Evolutionary conservation across 2,888 invertebrate species (phyloP).

Genomic region (Oligia fasciuncula): DNA sequence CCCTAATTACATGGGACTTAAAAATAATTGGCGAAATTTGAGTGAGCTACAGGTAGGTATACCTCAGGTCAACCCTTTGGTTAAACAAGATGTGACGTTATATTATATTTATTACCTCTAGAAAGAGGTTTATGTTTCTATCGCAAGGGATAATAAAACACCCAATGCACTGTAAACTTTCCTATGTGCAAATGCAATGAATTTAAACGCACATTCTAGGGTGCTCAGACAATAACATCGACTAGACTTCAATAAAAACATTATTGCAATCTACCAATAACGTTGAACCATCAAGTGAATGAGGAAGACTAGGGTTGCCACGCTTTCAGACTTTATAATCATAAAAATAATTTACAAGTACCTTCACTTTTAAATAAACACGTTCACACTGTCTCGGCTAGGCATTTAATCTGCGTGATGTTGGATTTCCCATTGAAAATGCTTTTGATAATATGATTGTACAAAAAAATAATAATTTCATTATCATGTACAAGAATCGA

Average conservation of each 20-base stretch:
- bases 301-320: slow-evolving; percentile 30
- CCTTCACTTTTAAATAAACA: not conserved
- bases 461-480: not conserved
- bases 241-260: slow-evolving; percentile 49
- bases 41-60: too few relatives aligned
- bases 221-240: slow-evolving; percentile 31
- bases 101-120: not conserved
- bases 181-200: slow-evolving; percentile 19
- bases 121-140: slow-evolving; percentile 4
- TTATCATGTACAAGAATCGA: not conserved
- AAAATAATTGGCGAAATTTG: too few relatives aligned
- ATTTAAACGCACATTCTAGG: slow-evolving; percentile 9
- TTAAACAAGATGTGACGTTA: not conserved
- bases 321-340: not conserved
- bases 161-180: slow-evolving; percentile 6
- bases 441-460: not conserved
- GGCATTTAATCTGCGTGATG: not conserved
- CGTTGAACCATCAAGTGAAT: slow-evolving; percentile 36
- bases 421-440: not conserved
- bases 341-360: not conserved
- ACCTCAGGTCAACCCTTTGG: not conserved
- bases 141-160: not conserved
- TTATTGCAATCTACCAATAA: slow-evolving; percentile 52
- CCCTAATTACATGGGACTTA: too few relatives aligned
- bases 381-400: not conserved